Conservation (phyloP, 2,113 vertebrate genomes). For the Alosa alosa region DNA sequence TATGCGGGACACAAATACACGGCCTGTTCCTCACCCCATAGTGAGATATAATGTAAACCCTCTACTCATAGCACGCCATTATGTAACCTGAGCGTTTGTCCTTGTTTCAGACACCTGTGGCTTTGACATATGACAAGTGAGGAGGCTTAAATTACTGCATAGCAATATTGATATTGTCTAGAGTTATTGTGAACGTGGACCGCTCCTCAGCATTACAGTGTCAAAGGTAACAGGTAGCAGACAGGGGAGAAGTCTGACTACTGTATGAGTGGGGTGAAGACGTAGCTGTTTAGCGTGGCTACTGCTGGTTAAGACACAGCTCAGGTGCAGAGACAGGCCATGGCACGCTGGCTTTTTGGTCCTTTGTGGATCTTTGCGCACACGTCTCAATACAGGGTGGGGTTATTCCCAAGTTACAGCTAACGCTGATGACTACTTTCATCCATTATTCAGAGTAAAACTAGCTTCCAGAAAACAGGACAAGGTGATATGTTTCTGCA, state of each 20-base stretch:
- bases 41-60: background rate
- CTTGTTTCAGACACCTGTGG: background rate
- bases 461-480: background rate
- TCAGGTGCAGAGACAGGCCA: background rate
- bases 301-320: background rate
- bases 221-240: constrained; percentile 9
- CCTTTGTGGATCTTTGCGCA: background rate
- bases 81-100: background rate
- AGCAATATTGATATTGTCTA: background rate
- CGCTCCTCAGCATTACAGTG: background rate
- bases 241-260: background rate
- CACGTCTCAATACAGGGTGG: constrained; percentile 6
- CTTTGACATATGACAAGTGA: background rate
- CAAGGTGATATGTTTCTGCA: background rate
- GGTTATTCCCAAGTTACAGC: constrained; percentile 2
- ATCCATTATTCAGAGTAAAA: background rate
- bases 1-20: background rate
- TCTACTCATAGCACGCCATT: background rate
- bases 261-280: background rate
- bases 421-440: background rate
- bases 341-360: background rate
- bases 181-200: background rate
- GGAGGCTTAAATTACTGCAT: background rate
- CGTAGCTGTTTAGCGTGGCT: background rate
- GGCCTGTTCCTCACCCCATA: background rate